phyloP scores from a whole-genome alignment of 2,888 invertebrate species.

The Podotricha telesiphe region DNA sequence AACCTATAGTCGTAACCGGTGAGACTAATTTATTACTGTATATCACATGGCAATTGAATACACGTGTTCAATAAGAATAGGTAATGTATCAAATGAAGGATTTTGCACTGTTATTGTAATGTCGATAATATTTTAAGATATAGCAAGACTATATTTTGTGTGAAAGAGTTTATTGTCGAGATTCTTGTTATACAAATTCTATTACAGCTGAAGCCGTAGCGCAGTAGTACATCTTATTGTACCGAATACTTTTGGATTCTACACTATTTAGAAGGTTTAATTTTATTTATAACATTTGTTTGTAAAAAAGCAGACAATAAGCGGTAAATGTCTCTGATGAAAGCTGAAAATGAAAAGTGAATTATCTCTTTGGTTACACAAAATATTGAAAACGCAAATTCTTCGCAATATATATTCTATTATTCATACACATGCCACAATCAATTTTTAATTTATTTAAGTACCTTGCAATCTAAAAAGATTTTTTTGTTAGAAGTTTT shows the following conservation, averaged over 20 bases:
- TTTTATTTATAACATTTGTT: too few species aligned
- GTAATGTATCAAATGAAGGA: conserved; percentile 32
- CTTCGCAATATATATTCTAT: not conserved
- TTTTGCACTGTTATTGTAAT: conserved; percentile 21
- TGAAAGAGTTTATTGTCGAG: not conserved
- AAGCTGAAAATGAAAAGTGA: not conserved
- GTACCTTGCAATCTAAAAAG: too few species aligned
- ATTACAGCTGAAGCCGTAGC: not conserved
- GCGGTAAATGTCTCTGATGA: too few species aligned
- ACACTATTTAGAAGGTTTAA: not conserved
- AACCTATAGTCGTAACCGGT: conserved; percentile 49
- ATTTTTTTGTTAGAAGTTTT: not conserved
- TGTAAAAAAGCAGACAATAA: too few species aligned
- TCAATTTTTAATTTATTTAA: not conserved
- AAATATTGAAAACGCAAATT: not conserved
- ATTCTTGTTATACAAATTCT: not conserved
- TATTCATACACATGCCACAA: not conserved
- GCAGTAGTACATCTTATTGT: too few species aligned
- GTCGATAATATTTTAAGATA: conserved; percentile 19
- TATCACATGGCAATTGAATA: conserved; percentile 59
- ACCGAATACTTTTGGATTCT: not conserved
- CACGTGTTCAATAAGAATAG: conserved; percentile 49
- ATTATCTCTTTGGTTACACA: not conserved
- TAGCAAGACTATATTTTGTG: not conserved
- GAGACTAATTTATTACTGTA: conserved; percentile 48